These are phyloP conservation scores for Glyphotaelius pellucidus DNA, from an alignment of 2,888 invertebrate genomes.

Conservation along the genomic window DNA sequence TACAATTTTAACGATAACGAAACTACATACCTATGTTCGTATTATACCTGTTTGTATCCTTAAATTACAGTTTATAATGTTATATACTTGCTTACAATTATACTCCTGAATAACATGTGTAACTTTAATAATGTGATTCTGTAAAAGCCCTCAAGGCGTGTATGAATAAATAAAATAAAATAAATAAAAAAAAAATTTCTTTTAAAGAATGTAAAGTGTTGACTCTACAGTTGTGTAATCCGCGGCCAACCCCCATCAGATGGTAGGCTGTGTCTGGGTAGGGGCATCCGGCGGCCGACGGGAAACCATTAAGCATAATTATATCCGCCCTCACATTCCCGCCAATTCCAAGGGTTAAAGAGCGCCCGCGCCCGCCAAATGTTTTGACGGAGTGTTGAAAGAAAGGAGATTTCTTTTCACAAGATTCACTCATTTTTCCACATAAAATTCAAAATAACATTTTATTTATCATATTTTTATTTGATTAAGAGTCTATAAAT, in stretches of 20 bases:
- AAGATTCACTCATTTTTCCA: background rate
- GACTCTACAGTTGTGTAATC: background rate
- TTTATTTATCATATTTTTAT: background rate
- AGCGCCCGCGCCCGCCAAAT: conserved; percentile 12
- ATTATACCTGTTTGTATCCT: too few species aligned
- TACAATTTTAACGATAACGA: too few species aligned
- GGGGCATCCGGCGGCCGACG: conserved; percentile 44
- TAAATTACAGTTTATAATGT: too few species aligned
- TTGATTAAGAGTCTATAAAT: background rate
- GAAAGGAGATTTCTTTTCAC: background rate
- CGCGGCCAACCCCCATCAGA: conserved; percentile 24
- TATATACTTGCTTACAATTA: too few species aligned
- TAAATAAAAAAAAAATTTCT: too few species aligned
- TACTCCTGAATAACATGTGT: too few species aligned
- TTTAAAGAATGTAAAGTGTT: too few species aligned
- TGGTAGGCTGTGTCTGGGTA: conserved; percentile 37
- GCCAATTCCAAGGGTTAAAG: conserved; percentile 28
- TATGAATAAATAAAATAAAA: too few species aligned
- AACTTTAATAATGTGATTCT: too few species aligned
- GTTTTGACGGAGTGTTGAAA: conserved; percentile 25
- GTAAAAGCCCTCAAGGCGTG: too few species aligned
- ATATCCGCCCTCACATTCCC: conserved; percentile 53
- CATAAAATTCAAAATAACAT: background rate
- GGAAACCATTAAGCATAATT: conserved; percentile 58
- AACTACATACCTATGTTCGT: too few species aligned